Evolutionary conservation across 2,888 invertebrate genomes (phyloP).

Genomic region (Caenorhabditis zanzibari): DNA sequence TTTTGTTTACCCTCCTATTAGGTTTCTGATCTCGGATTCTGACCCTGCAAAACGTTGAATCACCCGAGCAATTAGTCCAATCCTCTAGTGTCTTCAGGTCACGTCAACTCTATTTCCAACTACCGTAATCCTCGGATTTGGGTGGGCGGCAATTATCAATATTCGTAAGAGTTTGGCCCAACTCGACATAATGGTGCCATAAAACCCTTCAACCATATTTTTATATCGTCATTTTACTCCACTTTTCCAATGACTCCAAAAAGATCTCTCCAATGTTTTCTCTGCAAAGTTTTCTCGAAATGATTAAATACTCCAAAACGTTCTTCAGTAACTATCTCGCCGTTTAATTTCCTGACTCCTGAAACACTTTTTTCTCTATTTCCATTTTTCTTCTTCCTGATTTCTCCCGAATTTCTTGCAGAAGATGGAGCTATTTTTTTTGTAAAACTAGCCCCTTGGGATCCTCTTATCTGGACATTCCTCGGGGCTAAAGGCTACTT

Average conservation of each 20-base stretch:
- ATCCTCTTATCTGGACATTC: slow-evolving; percentile 33
- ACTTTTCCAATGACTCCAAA: background rate
- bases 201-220: background rate
- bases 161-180: background rate
- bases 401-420: slow-evolving; percentile 11
- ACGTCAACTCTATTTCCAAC: background rate
- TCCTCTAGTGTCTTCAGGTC: background rate
- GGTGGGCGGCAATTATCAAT: slow-evolving; percentile 9
- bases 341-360: background rate
- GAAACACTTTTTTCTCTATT: slow-evolving; percentile 5
- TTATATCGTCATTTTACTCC: background rate
- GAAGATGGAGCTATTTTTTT: slow-evolving; percentile 41
- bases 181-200: background rate
- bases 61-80: background rate
- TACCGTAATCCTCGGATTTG: background rate
- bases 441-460: slow-evolving; percentile 43
- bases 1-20: background rate
- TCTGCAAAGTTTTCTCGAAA: slow-evolving; percentile 1
- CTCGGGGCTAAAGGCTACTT: slow-evolving; percentile 35
- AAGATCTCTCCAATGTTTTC: background rate
- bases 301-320: background rate
- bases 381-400: slow-evolving; percentile 4
- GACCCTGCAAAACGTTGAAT: slow-evolving; percentile 1
- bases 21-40: slow-evolving; percentile 1
- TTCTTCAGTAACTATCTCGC: background rate